Evolutionary conservation across 2,888 invertebrate genomes (phyloP).

Genomic region (Drosophila subsilvestris): DNA sequence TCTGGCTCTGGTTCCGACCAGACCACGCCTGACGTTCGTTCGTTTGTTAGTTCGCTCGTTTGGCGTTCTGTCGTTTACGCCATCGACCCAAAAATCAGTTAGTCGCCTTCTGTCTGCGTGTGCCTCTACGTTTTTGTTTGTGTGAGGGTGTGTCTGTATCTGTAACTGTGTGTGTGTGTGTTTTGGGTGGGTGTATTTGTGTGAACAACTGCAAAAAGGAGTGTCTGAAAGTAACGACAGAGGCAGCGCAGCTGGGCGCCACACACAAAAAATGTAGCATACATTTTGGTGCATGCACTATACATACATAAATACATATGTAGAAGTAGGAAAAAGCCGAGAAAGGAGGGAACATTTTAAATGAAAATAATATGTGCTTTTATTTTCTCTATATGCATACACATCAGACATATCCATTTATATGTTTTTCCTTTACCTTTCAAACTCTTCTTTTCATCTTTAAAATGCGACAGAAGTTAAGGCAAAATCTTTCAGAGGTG

Average conservation of each 20-base stretch:
- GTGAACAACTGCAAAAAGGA: constrained; percentile 62
- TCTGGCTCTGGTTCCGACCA: constrained; percentile 29
- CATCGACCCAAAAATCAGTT: constrained; percentile 80
- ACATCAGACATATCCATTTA: background rate
- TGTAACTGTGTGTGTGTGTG: constrained; percentile 17
- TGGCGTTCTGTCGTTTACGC: constrained; percentile 72
- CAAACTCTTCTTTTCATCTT: background rate
- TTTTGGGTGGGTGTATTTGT: constrained; percentile 28
- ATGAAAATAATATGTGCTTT: background rate
- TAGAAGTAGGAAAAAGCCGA: constrained; percentile 16
- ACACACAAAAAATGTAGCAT: constrained; percentile 35
- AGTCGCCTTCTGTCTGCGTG: constrained; percentile 46
- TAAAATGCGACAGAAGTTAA: background rate
- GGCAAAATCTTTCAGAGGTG: background rate
- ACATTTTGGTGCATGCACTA: constrained; percentile 48
- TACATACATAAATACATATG: constrained; percentile 6
- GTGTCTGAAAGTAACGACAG: constrained; percentile 70
- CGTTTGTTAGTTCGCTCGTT: constrained; percentile 28
- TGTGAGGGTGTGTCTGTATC: constrained; percentile 30
- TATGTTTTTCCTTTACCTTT: background rate
- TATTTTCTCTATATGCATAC: background rate
- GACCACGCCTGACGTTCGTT: constrained; percentile 25
- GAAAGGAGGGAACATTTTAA: background rate
- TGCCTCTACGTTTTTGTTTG: constrained; percentile 12
- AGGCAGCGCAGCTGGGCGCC: constrained; percentile 26